phyloP scores from a whole-genome alignment of 2,888 invertebrate species.

The Xestia c-nigrum region DNA sequence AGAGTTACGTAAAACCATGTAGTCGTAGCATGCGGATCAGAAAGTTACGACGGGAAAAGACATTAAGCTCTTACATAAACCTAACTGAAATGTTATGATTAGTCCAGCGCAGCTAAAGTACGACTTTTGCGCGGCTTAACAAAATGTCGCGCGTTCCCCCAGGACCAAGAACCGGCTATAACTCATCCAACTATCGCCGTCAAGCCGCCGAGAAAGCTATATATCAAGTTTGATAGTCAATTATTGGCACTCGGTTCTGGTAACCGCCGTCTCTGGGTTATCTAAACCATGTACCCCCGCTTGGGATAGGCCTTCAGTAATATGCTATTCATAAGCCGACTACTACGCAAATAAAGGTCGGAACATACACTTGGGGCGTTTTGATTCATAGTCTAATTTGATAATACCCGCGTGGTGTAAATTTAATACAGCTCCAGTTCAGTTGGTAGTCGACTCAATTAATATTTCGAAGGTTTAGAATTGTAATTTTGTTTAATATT shows the following conservation, averaged over 20 bases:
- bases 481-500: slow-evolving; percentile 47
- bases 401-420: slow-evolving; percentile 71
- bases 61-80: slow-evolving; percentile 49
- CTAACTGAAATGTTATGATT: slow-evolving; percentile 66
- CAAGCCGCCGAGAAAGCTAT: slow-evolving; percentile 85
- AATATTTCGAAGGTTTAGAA: slow-evolving; percentile 56
- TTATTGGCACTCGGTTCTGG: slow-evolving; percentile 87
- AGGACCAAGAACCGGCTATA: slow-evolving; percentile 80
- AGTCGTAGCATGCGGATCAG: slow-evolving; percentile 6
- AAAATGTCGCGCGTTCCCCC: slow-evolving; percentile 79
- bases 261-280: slow-evolving; percentile 84
- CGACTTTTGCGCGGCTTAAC: slow-evolving; percentile 75
- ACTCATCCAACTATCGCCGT: slow-evolving; percentile 87
- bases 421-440: slow-evolving; percentile 68
- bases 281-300: slow-evolving; percentile 77
- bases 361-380: slow-evolving; percentile 68
- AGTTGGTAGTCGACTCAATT: slow-evolving; percentile 59
- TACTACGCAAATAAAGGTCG: slow-evolving; percentile 75
- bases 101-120: slow-evolving; percentile 67
- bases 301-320: slow-evolving; percentile 77
- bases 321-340: slow-evolving; percentile 81
- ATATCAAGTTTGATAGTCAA: slow-evolving; percentile 90
- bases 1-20: neutral
- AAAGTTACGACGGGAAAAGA: slow-evolving; percentile 49
- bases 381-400: slow-evolving; percentile 76